phyloP scores from a whole-genome alignment of 2,888 invertebrate species.

The Anorthoa munda region DNA sequence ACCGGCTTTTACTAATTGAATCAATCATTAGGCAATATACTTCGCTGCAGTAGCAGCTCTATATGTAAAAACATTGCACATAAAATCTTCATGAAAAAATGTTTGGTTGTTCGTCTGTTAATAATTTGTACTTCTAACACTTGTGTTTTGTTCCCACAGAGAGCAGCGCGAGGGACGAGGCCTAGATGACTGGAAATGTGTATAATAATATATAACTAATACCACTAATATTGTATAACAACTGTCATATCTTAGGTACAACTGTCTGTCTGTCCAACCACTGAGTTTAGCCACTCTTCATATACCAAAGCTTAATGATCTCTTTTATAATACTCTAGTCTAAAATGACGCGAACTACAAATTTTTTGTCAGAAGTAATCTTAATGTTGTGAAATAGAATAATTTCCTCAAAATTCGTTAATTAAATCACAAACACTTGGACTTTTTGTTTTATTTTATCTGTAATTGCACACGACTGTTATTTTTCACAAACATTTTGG shows the following conservation, averaged over 20 bases:
- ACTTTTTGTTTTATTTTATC: constrained; percentile 30
- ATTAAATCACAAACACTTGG: not conserved
- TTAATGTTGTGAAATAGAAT: constrained; percentile 24
- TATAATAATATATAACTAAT: constrained; percentile 72
- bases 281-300: constrained; percentile 34
- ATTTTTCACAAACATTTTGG: constrained; percentile 34
- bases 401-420: constrained; percentile 10
- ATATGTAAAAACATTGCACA: not conserved
- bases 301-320: constrained; percentile 22
- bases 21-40: not conserved
- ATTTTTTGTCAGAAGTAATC: constrained; percentile 15
- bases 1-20: not conserved
- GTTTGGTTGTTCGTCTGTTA: not conserved
- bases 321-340: constrained; percentile 21
- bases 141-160: constrained; percentile 73
- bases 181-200: constrained; percentile 83
- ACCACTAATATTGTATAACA: constrained; percentile 69
- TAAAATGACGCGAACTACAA: constrained; percentile 29
- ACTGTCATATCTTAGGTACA: constrained; percentile 76
- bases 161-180: constrained; percentile 82
- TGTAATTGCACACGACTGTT: constrained; percentile 1
- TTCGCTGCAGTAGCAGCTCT: not conserved
- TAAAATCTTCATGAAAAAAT: not conserved
- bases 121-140: constrained; percentile 4
- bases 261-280: constrained; percentile 67